Evolutionary conservation across 1,140 invertebrate species (phyloP).

Genomic region (Galleria mellonella): DNA sequence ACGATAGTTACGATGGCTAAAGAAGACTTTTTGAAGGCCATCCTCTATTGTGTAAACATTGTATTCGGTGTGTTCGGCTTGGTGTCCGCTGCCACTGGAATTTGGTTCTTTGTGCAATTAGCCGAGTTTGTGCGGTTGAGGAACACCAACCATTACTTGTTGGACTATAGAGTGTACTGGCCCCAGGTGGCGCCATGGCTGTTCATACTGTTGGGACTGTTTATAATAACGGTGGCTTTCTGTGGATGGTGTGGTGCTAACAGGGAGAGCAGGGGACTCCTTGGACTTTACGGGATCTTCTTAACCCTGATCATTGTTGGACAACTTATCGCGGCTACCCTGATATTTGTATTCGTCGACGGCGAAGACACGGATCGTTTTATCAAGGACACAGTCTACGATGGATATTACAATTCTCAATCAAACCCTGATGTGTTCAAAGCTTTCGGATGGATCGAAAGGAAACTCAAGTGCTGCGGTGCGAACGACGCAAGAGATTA

Average conservation of each 20-base stretch:
- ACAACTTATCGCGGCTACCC: slow-evolving; percentile 47
- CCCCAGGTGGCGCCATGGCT: slow-evolving; percentile 67
- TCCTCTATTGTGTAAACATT: slow-evolving; percentile 56
- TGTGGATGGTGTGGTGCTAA: slow-evolving; percentile 60
- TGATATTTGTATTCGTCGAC: slow-evolving; percentile 64
- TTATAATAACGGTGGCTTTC: slow-evolving; percentile 55
- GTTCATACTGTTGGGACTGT: slow-evolving; percentile 55
- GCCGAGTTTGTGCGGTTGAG: slow-evolving; percentile 54
- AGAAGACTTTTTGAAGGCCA: slow-evolving; percentile 51
- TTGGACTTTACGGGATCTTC: slow-evolving; percentile 55
- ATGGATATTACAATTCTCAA: slow-evolving; percentile 63
- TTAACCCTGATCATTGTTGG: slow-evolving; percentile 46
- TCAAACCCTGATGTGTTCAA: slow-evolving; percentile 57
- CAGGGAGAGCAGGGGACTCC: slow-evolving; percentile 50
- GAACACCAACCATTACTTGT: slow-evolving; percentile 60
- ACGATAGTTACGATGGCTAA: slow-evolving; percentile 42
- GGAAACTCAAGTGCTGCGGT: slow-evolving; percentile 58
- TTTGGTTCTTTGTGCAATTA: slow-evolving; percentile 67
- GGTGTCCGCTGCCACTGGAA: slow-evolving; percentile 52
- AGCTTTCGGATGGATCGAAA: slow-evolving; percentile 55
- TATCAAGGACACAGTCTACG: slow-evolving; percentile 65
- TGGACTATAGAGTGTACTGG: slow-evolving; percentile 67
- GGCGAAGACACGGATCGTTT: slow-evolving; percentile 60
- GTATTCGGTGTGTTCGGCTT: slow-evolving; percentile 60
- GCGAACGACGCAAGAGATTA: slow-evolving; percentile 65